Conservation (phyloP, 2,797 vertebrate species). For the Anabas testudineus region DNA sequence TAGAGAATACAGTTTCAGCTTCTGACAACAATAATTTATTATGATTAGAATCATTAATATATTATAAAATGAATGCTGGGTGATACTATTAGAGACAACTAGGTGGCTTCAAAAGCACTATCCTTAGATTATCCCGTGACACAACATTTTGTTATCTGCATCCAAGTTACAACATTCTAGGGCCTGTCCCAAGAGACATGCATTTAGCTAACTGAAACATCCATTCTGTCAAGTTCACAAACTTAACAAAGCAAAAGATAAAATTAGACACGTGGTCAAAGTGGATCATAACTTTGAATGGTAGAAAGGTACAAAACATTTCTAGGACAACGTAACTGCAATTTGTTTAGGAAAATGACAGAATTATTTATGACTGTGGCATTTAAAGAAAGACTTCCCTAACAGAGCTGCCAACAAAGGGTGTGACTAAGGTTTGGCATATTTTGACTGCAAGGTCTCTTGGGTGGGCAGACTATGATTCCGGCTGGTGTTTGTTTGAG, state of each 20-base stretch:
- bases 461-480: constrained; percentile 63
- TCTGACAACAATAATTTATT: neutral
- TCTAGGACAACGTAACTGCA: neutral
- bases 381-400: constrained; percentile 61
- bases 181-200: constrained; percentile 45
- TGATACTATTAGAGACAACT: neutral
- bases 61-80: neutral
- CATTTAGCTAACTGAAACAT: constrained; percentile 20
- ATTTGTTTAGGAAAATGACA: constrained; percentile 46
- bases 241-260: constrained; percentile 16
- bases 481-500: constrained; percentile 77
- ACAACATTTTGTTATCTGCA: constrained; percentile 17
- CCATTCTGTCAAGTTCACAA: neutral
- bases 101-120: neutral
- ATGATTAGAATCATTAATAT: neutral
- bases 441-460: constrained; percentile 72
- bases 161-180: constrained; percentile 23
- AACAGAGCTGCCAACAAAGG: constrained; percentile 59
- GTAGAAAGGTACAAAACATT: neutral
- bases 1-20: too few species aligned
- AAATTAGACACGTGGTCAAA: constrained; percentile 7
- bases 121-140: neutral
- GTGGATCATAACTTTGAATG: constrained; percentile 11
- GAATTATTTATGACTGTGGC: constrained; percentile 57
- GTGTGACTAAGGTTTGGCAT: constrained; percentile 66